A percentile compares a stretch with the other conserved stretches of the same genome.
Conservation (phyloP, 2,113 vertebrate genomes). For the Podiceps cristatus region DNA sequence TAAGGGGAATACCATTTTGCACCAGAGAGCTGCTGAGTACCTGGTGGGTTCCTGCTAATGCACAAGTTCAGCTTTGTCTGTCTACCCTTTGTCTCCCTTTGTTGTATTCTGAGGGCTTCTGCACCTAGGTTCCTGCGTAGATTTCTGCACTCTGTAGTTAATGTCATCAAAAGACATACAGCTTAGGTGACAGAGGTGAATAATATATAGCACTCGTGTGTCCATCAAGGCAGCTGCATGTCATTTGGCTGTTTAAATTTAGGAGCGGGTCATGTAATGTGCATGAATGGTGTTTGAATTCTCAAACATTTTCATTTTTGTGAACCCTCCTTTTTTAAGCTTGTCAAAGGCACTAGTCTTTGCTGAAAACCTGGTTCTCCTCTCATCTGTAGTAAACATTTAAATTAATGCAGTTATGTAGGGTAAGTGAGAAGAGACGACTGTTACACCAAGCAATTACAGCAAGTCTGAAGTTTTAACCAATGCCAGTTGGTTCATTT, state of each 20-base stretch:
- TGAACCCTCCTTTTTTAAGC: background rate
- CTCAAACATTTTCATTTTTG: background rate
- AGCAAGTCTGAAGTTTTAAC: background rate
- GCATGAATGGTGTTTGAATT: background rate
- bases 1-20: background rate
- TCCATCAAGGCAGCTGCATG: background rate
- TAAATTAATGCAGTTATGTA: constrained; percentile 30
- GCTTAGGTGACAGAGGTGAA: background rate
- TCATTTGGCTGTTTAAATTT: background rate
- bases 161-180: background rate
- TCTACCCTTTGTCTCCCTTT: background rate
- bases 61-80: background rate
- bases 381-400: background rate
- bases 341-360: constrained; percentile 1
- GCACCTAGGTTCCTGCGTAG: background rate
- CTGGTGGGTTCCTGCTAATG: background rate
- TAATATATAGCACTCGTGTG: background rate
- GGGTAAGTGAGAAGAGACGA: background rate
- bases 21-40: background rate
- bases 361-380: constrained; percentile 7
- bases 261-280: background rate
- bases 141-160: background rate
- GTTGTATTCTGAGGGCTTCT: constrained; percentile 5
- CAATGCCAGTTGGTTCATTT: constrained; percentile 8
- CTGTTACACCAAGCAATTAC: background rate